These are phyloP conservation scores for Geothlypis trichas DNA, from an alignment of 2,113 vertebrate species.

Conservation along the genomic window DNA sequence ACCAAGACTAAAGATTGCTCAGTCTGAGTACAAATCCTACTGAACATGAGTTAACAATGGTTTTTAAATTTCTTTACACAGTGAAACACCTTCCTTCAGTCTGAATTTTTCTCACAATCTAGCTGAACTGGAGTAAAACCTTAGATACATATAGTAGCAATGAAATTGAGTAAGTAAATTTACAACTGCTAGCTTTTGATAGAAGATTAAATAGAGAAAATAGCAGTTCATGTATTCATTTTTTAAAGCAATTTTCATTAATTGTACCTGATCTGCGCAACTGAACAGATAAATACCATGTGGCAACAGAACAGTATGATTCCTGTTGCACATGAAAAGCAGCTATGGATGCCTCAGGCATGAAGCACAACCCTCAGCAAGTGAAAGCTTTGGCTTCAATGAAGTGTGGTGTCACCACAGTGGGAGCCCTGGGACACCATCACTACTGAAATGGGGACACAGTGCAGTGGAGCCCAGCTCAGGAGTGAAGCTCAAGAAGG, in stretches of 20 bases:
- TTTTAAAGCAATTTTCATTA: background rate
- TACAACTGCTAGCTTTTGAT: background rate
- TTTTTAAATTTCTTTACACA: background rate
- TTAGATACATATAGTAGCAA: background rate
- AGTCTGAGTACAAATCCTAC: background rate
- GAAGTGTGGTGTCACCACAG: background rate
- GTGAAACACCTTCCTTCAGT: background rate
- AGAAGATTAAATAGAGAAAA: background rate
- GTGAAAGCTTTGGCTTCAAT: background rate
- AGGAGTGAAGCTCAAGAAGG: background rate
- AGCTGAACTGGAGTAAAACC: background rate
- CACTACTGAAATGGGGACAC: background rate
- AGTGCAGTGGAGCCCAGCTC: background rate
- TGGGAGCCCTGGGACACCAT: rapidly evolving
- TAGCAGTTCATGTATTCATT: background rate
- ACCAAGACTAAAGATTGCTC: background rate
- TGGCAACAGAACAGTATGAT: background rate
- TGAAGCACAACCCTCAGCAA: background rate
- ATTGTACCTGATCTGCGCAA: background rate
- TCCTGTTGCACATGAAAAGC: background rate
- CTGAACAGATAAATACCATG: background rate
- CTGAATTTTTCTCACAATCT: background rate
- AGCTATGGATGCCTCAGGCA: background rate
- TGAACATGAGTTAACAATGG: background rate
- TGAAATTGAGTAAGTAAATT: background rate